These are phyloP conservation scores for Oncorhynchus tshawytscha DNA, from an alignment of 2,113 vertebrate genomes.

Conservation along the genomic window DNA sequence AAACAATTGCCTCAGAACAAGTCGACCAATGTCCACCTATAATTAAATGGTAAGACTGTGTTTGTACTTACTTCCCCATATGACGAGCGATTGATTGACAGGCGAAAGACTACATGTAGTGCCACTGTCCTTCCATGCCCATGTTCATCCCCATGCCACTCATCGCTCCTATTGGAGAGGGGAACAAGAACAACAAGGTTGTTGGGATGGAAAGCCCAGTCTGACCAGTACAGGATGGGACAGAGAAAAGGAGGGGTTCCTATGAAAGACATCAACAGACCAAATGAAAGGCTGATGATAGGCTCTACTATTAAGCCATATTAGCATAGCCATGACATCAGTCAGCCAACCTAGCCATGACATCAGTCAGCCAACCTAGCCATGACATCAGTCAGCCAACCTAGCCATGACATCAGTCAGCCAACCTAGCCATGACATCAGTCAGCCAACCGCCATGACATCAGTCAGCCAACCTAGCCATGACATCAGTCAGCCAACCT, in stretches of 20 bases:
- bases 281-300: neutral
- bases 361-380: neutral
- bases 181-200: neutral
- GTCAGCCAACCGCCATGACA: too few species aligned
- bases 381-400: too few species aligned
- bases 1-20: too few species aligned
- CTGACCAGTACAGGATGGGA: neutral
- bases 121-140: neutral
- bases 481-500: too few species aligned
- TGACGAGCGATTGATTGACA: conserved; percentile 34
- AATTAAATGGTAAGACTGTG: too few species aligned
- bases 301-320: neutral
- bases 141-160: neutral
- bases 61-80: conserved; percentile 1
- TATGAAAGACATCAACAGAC: neutral
- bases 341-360: neutral
- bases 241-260: neutral
- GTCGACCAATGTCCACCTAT: too few species aligned
- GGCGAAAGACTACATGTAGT: neutral
- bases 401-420: neutral
- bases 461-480: neutral
- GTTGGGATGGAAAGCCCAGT: too few species aligned
- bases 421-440: neutral
- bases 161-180: conserved; percentile 3
- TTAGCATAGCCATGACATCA: neutral